These are phyloP conservation scores for Tokudaia muenninki DNA, from an alignment of 2,797 vertebrate genomes.

Conservation along the genomic window DNA sequence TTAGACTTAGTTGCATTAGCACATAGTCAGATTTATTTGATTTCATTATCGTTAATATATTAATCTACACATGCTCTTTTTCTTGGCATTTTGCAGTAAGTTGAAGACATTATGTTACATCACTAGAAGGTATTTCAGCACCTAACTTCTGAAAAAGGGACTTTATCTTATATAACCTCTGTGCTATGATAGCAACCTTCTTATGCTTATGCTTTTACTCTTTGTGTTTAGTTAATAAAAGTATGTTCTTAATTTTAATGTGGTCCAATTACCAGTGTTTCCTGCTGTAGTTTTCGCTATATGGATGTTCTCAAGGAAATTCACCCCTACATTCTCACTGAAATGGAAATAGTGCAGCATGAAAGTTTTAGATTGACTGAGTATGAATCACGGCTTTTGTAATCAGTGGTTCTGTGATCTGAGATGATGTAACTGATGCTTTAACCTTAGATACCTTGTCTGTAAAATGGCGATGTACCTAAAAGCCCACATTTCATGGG, in stretches of 20 bases:
- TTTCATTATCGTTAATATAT: constrained; percentile 20
- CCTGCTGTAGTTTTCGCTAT: background rate
- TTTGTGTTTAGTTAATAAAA: constrained; percentile 5
- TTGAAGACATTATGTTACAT: constrained; percentile 30
- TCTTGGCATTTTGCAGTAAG: constrained; percentile 1
- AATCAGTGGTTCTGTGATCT: background rate
- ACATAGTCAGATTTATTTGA: constrained; percentile 16
- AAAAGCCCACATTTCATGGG: background rate
- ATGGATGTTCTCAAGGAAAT: background rate
- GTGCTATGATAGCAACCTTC: background rate
- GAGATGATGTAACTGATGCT: background rate
- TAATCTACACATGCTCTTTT: background rate
- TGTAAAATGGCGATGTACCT: background rate
- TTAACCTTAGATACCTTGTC: background rate
- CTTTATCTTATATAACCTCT: constrained; percentile 15
- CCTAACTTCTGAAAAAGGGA: background rate
- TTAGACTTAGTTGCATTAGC: constrained; percentile 29
- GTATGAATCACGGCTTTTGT: background rate
- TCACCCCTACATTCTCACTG: background rate
- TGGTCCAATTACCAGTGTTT: background rate
- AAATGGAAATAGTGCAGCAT: background rate
- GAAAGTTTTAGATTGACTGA: background rate
- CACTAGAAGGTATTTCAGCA: constrained; percentile 5
- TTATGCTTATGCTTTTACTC: background rate
- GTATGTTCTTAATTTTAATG: background rate